Base-by-base conservation (phyloP, 2,113 vertebrate species). In the Dascyllus trimaculatus region DNA sequence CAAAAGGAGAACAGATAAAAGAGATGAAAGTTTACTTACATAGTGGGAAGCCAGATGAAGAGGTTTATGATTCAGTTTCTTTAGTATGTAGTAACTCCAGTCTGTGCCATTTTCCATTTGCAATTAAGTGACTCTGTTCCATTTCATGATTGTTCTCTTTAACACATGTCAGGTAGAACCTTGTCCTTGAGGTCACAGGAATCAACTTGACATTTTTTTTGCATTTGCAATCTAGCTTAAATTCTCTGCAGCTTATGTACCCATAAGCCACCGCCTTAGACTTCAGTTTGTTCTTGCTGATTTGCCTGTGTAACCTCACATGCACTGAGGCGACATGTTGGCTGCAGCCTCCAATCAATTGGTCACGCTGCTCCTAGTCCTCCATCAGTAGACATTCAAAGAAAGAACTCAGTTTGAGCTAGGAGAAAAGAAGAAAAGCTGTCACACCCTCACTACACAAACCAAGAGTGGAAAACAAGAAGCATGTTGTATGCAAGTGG, bases 321-420 rank as follows among this genome's bases (percentile, higher is more conserved):
- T 81, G 66, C 54, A 29, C 25, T 5, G 54, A 22, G 82, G 83
- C 80, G 56, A 75, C 86, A 45, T 24, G 73, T 75, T 45, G 84
- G 84, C 81, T 82, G 78, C 87, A 73, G 74, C 78, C 43, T 80
- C 87, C 78, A 82, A 81, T 89, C 78, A 21, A 82, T 89, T 32
- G 43, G 87, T 86, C 84, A 79, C 70, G 78, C 81, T 51, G 58
- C 75, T 75, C 67, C 56, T 29, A 75, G 32, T 26, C 53, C 59
- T 46, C 35, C 75, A 25, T 62, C 81, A 40, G 58, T 63, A 70
- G 65, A n/a, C 66, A 18, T 15, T 58, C 66, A 52, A 75, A 75
- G 53, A 21, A 70, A 29, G 69, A 59, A 49, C 58, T 3, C 51
- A 35, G 63, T 52, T 65, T 49, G 58, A 73, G 32, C 26, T 19